phyloP scores from a whole-genome alignment of 92 coral and sea anemone species.

The Siderastrea siderea region DNA sequence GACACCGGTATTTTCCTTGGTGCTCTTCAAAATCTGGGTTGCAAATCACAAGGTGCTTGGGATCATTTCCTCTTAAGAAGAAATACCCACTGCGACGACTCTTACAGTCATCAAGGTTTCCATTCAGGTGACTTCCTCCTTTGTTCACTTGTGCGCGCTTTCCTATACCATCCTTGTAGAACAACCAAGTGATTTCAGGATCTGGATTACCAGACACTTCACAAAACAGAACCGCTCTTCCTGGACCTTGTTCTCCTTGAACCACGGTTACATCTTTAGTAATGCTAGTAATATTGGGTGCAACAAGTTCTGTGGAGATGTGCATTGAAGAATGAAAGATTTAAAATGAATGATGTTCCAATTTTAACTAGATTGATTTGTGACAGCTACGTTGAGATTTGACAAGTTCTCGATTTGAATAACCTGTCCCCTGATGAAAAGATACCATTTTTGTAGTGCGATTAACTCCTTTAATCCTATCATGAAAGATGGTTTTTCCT shows the following conservation, averaged over 20 bases:
- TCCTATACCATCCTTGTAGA: constrained; percentile 7
- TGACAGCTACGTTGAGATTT: no score
- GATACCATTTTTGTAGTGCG: no score
- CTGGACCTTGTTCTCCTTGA: not conserved
- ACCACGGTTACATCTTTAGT: not conserved
- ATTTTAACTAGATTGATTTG: no score
- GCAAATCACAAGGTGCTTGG: constrained; percentile 12
- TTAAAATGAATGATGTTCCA: no score
- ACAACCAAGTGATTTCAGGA: constrained; percentile 13
- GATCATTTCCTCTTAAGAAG: not conserved
- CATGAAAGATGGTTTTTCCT: no score
- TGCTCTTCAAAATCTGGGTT: not conserved
- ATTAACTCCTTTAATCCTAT: no score
- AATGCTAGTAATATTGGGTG: not conserved
- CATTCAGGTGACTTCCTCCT: not conserved
- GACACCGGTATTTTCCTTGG: constrained; percentile 27
- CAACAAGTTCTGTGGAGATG: not conserved
- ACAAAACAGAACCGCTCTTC: not conserved
- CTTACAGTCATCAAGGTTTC: not conserved
- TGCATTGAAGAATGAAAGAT: no score
- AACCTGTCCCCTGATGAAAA: no score
- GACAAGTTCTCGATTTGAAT: no score
- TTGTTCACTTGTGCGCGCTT: not conserved
- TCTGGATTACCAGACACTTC: constrained; percentile 1
- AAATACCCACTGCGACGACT: not conserved